A percentile compares a stretch with the other conserved stretches of the same genome.
Evolutionary conservation across 92 coral and sea anemone species (phyloP).

Genomic region (Ricordea florida): DNA sequence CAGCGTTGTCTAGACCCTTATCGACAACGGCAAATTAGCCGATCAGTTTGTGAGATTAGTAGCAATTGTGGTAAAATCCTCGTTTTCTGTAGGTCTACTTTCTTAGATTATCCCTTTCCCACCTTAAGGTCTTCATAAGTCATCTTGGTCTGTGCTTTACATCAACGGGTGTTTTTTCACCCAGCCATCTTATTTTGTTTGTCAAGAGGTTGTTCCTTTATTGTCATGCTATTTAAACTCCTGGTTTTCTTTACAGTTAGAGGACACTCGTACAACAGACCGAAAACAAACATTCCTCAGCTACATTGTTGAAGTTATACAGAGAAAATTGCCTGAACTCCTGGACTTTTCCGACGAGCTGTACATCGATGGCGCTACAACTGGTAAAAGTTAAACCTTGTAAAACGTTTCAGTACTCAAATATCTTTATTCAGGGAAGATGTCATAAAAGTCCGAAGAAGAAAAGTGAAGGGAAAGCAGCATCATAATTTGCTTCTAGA

Average conservation of each 20-base stretch:
- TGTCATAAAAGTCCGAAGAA: no score
- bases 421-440: no score
- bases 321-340: constrained; percentile 74
- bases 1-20: no score
- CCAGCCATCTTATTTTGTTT: not conserved
- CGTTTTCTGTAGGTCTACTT: no score
- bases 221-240: not conserved
- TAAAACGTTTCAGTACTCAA: no score
- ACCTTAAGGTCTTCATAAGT: not conserved
- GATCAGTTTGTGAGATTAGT: no score
- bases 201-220: not conserved
- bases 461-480: no score
- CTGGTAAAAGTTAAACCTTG: constrained; percentile 64
- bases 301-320: constrained; percentile 79
- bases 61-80: no score
- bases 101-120: no score
- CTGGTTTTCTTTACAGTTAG: constrained; percentile 53
- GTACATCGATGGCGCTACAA: constrained; percentile 81
- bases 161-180: not conserved
- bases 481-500: no score
- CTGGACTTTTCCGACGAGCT: constrained; percentile 76
- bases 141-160: not conserved
- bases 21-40: no score
- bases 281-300: constrained; percentile 85
- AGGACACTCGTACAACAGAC: constrained; percentile 91